Percentiles rank a stretch among this genome's conserved stretches.
phyloP scores from a whole-genome alignment of 2,113 vertebrate genomes.

The Ciconia stormi region DNA sequence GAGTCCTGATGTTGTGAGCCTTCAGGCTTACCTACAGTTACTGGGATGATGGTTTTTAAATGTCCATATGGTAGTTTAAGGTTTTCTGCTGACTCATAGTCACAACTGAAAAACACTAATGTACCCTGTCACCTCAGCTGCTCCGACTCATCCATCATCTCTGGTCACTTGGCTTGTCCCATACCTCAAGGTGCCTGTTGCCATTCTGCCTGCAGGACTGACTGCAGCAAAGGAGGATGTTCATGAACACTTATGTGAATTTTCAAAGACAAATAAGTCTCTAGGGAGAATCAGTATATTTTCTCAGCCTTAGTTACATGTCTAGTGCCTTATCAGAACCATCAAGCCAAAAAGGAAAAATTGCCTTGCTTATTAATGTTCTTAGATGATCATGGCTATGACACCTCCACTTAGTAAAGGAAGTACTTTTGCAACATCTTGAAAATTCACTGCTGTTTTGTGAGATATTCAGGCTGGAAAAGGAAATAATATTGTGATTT shows the following conservation, averaged over 20 bases:
- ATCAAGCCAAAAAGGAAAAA: background rate
- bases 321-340: background rate
- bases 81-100: constrained; percentile 19
- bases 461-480: background rate
- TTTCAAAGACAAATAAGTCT: background rate
- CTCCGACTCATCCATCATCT: background rate
- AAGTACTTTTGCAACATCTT: background rate
- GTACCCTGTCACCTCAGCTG: background rate
- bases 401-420: background rate
- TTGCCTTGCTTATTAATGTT: background rate
- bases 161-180: background rate
- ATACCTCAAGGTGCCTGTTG: background rate
- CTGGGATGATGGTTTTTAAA: background rate
- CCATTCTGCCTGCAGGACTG: background rate
- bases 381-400: background rate
- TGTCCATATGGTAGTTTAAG: background rate
- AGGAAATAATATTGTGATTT: background rate
- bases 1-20: background rate
- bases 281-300: background rate
- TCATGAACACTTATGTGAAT: background rate
- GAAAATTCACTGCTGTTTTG: background rate
- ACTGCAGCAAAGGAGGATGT: background rate
- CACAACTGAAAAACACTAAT: background rate
- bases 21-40: background rate
- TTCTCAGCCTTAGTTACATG: background rate